Base-by-base conservation (phyloP, 2,888 invertebrate species). In the Melipona beecheii region DNA sequence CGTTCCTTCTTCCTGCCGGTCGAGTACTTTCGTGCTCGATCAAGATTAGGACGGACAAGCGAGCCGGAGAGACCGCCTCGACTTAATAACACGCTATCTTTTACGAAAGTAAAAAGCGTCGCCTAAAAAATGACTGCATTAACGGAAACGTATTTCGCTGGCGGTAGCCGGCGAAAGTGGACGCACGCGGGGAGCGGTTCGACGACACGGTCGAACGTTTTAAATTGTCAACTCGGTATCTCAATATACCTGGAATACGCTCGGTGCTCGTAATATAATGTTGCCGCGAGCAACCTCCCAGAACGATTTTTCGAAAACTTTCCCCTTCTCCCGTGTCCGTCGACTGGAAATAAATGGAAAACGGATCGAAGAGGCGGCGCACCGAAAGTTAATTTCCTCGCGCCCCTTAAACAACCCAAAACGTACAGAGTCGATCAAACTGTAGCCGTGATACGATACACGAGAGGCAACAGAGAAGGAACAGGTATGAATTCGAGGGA, bases 41-140 rank as follows among this genome's bases (percentile, higher is more conserved):
- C 89, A 87, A 90, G 90, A 89, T 88, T 90, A 83, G 85, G 79
- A 60, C 68, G 75, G 68, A 68, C 81, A 84, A 73, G 69, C 76
- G 49, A 58, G 72, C 52, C 70, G 72, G 62, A 76, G 84, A 85
- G 85, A 86, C 78, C 75, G 73, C 27, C 60, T 75, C 64, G 68
- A 72, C 77, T 84, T 89, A 86, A 87, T 86, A 85, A 84, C 82
- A 50, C 24, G 70, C 75, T 50, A 43, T 43, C 49, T 66, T 62
- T 69, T 76, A 74, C 58, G 62, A 70, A 68, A 69, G 58, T 69
- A 75, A 50, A 75, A 50, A 72, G 54, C 66, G 58, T 49, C 75
- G 56, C 15, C 60, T 76, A 74, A 82, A 84, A 87, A 84, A 87
- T 85, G 73, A 66, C 65, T 24, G 75, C 50, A 74, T 80, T 68